phyloP scores from a whole-genome alignment of 2,113 vertebrate genomes.

The Illadopsis cleaveri region DNA sequence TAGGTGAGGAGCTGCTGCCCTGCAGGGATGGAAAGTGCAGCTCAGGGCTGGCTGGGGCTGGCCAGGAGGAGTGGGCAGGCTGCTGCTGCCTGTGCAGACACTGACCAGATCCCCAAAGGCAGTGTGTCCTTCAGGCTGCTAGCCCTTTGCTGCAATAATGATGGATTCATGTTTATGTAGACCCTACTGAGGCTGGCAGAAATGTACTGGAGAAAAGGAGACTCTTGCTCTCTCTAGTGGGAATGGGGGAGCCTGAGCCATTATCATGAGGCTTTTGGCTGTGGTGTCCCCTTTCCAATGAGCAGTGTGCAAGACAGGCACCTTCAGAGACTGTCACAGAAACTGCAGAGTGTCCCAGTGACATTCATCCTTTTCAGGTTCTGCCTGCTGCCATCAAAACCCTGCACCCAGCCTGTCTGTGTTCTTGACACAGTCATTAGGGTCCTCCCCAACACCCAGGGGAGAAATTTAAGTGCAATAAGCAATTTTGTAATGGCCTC shows the following conservation, averaged over 20 bases:
- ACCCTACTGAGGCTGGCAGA: background rate
- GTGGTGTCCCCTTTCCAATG: background rate
- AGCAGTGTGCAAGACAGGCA: background rate
- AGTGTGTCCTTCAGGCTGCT: background rate
- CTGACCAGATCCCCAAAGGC: background rate
- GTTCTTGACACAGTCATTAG: background rate
- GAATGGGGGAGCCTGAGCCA: background rate
- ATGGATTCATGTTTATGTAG: accelerated
- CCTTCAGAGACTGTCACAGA: background rate
- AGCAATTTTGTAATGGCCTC: background rate
- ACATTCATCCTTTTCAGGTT: accelerated
- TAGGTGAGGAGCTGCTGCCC: background rate
- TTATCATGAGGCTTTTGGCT: background rate
- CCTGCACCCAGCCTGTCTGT: background rate
- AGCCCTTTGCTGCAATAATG: background rate
- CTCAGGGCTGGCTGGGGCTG: background rate
- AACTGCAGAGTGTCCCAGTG: background rate
- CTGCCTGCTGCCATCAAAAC: background rate
- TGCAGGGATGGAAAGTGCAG: background rate
- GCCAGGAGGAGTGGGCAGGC: accelerated
- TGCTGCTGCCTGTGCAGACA: background rate
- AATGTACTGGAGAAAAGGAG: background rate
- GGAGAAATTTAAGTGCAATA: background rate
- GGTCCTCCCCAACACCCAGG: background rate
- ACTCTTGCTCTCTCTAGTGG: background rate